These are phyloP conservation scores for Oikopleura vanhoeffeni DNA, from an alignment of 23 tunicate genomes.

Conservation along the genomic window DNA sequence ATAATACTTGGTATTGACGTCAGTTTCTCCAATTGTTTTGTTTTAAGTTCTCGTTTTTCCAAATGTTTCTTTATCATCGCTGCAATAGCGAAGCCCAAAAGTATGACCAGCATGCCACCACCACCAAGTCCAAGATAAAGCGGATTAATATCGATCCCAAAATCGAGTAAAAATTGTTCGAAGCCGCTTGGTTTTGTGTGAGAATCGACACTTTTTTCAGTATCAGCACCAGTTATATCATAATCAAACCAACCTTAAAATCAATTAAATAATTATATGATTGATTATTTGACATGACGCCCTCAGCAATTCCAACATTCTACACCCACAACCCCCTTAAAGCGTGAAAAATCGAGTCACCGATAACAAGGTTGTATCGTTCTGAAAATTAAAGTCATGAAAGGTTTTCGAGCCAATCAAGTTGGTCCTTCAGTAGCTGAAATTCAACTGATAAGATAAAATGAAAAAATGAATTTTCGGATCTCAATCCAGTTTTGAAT, in stretches of 20 bases:
- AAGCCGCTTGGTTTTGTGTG: neutral
- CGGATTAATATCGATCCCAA: neutral
- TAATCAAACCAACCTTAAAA: neutral
- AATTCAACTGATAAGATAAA: too few species aligned
- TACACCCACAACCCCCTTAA: too few species aligned
- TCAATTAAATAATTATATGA: too few species aligned
- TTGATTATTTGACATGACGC: too few species aligned
- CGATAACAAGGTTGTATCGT: too few species aligned
- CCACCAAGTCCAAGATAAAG: neutral
- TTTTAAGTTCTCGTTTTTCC: neutral
- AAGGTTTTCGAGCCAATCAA: too few species aligned
- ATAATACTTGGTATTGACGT: neutral
- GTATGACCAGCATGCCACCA: neutral
- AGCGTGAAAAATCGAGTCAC: too few species aligned
- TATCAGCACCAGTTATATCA: neutral
- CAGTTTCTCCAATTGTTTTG: neutral
- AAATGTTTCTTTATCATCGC: neutral
- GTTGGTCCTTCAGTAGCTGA: too few species aligned
- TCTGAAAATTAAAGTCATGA: too few species aligned
- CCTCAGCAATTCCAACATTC: too few species aligned
- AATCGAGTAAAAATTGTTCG: neutral
- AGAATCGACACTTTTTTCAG: neutral
- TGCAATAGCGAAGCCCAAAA: neutral
- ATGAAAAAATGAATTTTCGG: too few species aligned
- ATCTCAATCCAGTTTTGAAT: too few species aligned